Evolutionary conservation across 1,140 invertebrate species (phyloP).

Genomic region (Leptinotarsa lineolata): DNA sequence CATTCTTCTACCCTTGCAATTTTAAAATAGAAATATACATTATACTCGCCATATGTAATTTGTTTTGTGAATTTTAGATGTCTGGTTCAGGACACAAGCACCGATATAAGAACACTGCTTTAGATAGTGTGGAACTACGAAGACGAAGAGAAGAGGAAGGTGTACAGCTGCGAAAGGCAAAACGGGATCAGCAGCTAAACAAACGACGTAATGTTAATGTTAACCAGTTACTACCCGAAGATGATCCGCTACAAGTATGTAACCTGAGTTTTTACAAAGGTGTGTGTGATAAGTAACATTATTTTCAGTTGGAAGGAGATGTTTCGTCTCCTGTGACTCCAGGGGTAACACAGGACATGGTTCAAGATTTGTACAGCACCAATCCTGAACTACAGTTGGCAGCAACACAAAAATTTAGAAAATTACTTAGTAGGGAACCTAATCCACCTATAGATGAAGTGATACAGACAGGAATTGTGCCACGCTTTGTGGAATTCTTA

Average conservation of each 20-base stretch:
- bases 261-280: not conserved
- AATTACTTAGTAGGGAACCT: conserved; percentile 91
- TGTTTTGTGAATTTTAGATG: conserved; percentile 63
- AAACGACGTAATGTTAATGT: conserved; percentile 87
- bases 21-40: no score
- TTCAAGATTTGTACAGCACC: conserved; percentile 80
- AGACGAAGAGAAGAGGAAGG: conserved; percentile 94
- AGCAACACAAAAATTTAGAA: conserved; percentile 94
- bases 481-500: conserved; percentile 93
- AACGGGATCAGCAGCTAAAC: conserved; percentile 89
- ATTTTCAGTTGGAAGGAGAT: conserved; percentile 52
- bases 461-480: conserved; percentile 95
- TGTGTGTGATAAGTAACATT: no score
- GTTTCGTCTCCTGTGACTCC: conserved; percentile 51
- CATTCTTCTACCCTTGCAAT: no score
- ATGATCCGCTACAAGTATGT: conserved; percentile 55
- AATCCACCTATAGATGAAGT: conserved; percentile 99
- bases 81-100: conserved; percentile 82
- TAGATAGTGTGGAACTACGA: conserved; percentile 90
- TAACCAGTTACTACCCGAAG: conserved; percentile 60
- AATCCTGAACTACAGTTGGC: conserved; percentile 80
- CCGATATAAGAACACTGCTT: conserved; percentile 91
- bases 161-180: conserved; percentile 93
- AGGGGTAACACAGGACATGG: conserved; percentile 78
- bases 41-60: not conserved